A percentile compares a stretch with the other conserved stretches of the same genome.
These are phyloP conservation scores for Cosmorhoe ocellata DNA, from an alignment of 2,888 invertebrate genomes.

Conservation along the genomic window DNA sequence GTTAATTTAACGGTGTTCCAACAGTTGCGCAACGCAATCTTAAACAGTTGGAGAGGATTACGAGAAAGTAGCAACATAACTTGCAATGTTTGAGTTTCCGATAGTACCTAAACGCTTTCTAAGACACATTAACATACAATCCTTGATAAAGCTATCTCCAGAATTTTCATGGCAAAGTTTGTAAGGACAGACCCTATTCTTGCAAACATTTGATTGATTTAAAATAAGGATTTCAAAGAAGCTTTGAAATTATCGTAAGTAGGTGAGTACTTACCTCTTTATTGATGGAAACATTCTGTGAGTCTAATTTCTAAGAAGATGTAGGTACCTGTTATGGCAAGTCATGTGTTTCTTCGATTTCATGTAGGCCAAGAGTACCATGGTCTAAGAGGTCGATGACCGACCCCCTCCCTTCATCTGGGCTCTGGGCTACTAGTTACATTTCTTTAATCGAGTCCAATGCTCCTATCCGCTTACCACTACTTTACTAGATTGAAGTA, in stretches of 20 bases:
- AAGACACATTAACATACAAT: slow-evolving; percentile 3
- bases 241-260: not conserved
- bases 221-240: too few species aligned
- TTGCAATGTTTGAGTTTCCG: slow-evolving; percentile 29
- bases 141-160: slow-evolving; percentile 2
- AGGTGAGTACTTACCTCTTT: too few species aligned
- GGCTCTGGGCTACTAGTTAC: slow-evolving; percentile 58
- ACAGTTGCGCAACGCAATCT: slow-evolving; percentile 58
- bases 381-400: slow-evolving; percentile 67
- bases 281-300: too few species aligned
- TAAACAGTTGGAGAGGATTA: slow-evolving; percentile 49
- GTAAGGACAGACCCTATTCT: not conserved
- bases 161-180: slow-evolving; percentile 1
- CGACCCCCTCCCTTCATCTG: slow-evolving; percentile 54
- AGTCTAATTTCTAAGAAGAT: slow-evolving; percentile 23
- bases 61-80: slow-evolving; percentile 36
- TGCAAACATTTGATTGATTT: not conserved
- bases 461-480: slow-evolving; percentile 50
- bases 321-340: slow-evolving; percentile 42
- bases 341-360: slow-evolving; percentile 22
- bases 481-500: slow-evolving; percentile 43
- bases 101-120: slow-evolving; percentile 22
- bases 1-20: slow-evolving; percentile 65
- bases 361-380: slow-evolving; percentile 78
- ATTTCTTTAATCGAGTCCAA: slow-evolving; percentile 64